phyloP scores from a whole-genome alignment of 2,888 invertebrate genomes.

The Gryllus longicercus region DNA sequence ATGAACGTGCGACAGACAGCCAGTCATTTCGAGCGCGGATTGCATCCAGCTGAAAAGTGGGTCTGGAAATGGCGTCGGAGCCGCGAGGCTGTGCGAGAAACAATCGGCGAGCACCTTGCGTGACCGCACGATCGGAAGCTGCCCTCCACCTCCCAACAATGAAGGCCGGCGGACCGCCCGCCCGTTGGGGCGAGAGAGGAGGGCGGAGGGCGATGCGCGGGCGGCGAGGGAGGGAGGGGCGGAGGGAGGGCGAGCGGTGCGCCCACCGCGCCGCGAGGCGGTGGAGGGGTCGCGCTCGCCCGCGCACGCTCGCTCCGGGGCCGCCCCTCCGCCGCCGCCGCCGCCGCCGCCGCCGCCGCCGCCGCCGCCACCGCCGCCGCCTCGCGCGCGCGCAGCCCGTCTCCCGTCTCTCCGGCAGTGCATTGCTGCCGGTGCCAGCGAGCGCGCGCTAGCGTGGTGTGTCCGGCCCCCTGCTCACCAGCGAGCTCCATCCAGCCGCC shows the following conservation, averaged over 20 bases:
- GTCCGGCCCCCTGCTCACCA: background rate
- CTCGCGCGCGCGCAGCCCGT: background rate
- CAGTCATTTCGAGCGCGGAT: too few species aligned
- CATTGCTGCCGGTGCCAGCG: conserved; percentile 1
- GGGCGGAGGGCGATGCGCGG: background rate
- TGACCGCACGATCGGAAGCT: too few species aligned
- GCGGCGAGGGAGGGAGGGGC: background rate
- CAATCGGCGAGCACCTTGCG: too few species aligned
- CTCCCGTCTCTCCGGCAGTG: background rate
- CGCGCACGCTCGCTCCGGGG: background rate
- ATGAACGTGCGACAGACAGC: too few species aligned
- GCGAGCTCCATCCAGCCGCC: background rate
- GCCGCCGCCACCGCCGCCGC: too few species aligned
- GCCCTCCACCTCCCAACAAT: too few species aligned
- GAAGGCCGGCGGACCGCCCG: too few species aligned
- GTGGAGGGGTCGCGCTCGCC: background rate
- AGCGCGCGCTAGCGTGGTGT: background rate
- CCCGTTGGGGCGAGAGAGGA: too few species aligned
- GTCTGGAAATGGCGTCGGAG: too few species aligned
- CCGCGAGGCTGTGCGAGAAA: too few species aligned
- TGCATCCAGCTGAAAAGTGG: too few species aligned
- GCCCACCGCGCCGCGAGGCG: background rate
- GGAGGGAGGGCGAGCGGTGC: background rate
- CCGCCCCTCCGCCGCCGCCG: background rate
- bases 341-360: background rate